phyloP scores from a whole-genome alignment of 2,113 vertebrate species.

The Octodon degus region DNA sequence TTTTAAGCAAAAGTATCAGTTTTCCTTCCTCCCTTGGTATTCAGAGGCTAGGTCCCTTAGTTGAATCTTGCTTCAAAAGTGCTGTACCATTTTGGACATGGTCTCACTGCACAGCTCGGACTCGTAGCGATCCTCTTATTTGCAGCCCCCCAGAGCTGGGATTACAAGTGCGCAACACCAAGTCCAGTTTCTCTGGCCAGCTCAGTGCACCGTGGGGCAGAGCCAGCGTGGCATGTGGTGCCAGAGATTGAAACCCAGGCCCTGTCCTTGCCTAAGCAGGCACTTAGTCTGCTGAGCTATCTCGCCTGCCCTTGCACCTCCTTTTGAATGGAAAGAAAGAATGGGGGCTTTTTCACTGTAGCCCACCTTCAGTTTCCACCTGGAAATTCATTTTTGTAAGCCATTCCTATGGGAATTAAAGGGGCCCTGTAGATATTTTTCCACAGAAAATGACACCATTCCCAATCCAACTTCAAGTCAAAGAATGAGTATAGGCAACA shows the following conservation, averaged over 20 bases:
- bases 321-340: neutral
- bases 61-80: neutral
- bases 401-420: neutral
- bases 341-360: accelerated
- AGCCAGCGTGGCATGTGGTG: too few species aligned
- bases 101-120: too few species aligned
- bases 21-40: neutral
- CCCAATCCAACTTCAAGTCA: neutral
- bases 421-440: neutral
- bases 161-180: too few species aligned
- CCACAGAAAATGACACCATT: neutral
- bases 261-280: too few species aligned
- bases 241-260: too few species aligned
- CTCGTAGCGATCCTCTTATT: too few species aligned
- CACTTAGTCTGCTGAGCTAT: too few species aligned
- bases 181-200: too few species aligned
- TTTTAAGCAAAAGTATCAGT: neutral
- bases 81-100: neutral
- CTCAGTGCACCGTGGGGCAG: too few species aligned
- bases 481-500: neutral
- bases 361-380: neutral
- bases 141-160: too few species aligned
- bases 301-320: neutral
- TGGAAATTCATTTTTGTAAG: neutral
- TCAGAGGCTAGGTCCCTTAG: neutral